Base-by-base conservation (phyloP, 2,888 invertebrate genomes). In the Choreutis nemorana region DNA sequence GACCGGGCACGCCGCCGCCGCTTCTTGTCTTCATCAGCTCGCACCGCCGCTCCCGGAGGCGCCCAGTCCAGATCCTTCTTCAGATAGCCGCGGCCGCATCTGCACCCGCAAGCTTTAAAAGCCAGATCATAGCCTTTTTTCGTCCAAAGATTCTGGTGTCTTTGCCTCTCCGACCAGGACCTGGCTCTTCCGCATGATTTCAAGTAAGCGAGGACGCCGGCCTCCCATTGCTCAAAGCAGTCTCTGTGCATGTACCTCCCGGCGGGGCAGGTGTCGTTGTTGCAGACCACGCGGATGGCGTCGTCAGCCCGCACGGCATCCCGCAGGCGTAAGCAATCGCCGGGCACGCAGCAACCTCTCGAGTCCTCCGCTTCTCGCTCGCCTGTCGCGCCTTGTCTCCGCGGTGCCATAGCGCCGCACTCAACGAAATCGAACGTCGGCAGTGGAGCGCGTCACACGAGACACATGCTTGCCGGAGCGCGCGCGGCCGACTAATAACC, bases 81-180 rank as follows among this genome's bases (percentile, higher is more conserved):
- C 46, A 97, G 70, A 55, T 96, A 95, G 4, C 97, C 97, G 15
- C 93, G 84, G 2, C 91, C 91, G 71, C 97, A 97, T 40, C 90
- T 89, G 75, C 97, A 97, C 22, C 90, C 91, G 78, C 97, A 97
- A 4, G 94, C 94, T 54, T 95, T 96, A 72, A 90, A 96, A 4
- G 95, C 95, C 61, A 97, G 71, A 70, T 97, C 97, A 78, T 97
- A 97, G 30, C 97, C 97, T 68, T 96, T 96, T 72, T 97, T 97
- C 32, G 96, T 95, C 97, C 97, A 97, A 34, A 97, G 77, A 70
- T 97, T 97, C 77, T 97, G 96, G 49, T 90, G 87, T 14, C 96
- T 84, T 65, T 97, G 97, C 33, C 94, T 84, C 62, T 97, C 96
- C 20, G 94, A 94, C 97, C 97, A 97, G 42, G 91, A 92, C 12